phyloP scores from a whole-genome alignment of 1,140 invertebrate species.

The Drosophila watanabei region DNA sequence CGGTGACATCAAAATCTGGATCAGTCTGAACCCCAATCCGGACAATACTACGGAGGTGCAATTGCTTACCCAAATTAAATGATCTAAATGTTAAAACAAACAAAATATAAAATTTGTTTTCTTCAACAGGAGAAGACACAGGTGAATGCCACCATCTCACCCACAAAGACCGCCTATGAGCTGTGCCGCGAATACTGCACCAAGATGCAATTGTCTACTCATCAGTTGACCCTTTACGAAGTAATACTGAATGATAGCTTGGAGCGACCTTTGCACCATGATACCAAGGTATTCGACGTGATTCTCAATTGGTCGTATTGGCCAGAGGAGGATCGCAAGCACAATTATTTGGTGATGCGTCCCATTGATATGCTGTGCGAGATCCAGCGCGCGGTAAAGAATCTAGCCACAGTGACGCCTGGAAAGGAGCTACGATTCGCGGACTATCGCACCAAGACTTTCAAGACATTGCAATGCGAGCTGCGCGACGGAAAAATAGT shows the following conservation, averaged over 20 bases:
- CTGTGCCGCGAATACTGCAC: slow-evolving; percentile 89
- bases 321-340: slow-evolving; percentile 92
- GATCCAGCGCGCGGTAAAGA: slow-evolving; percentile 85
- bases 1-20: slow-evolving; percentile 93
- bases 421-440: slow-evolving; percentile 92
- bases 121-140: slow-evolving; percentile 76
- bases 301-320: slow-evolving; percentile 94
- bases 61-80: not conserved
- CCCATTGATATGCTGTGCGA: slow-evolving; percentile 86
- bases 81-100: not conserved
- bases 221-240: slow-evolving; percentile 91
- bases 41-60: slow-evolving; percentile 77
- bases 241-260: slow-evolving; percentile 90
- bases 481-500: slow-evolving; percentile 92
- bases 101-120: not conserved
- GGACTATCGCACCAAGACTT: slow-evolving; percentile 91
- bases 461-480: slow-evolving; percentile 92
- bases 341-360: slow-evolving; percentile 92
- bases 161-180: slow-evolving; percentile 91
- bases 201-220: slow-evolving; percentile 88
- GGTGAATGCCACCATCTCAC: slow-evolving; percentile 87
- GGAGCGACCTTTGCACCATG: slow-evolving; percentile 91
- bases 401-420: slow-evolving; percentile 87
- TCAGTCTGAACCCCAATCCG: slow-evolving; percentile 85
- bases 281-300: slow-evolving; percentile 89